Conservation (phyloP, 2,797 vertebrate genomes). For the Cetoscarus ocellatus region DNA sequence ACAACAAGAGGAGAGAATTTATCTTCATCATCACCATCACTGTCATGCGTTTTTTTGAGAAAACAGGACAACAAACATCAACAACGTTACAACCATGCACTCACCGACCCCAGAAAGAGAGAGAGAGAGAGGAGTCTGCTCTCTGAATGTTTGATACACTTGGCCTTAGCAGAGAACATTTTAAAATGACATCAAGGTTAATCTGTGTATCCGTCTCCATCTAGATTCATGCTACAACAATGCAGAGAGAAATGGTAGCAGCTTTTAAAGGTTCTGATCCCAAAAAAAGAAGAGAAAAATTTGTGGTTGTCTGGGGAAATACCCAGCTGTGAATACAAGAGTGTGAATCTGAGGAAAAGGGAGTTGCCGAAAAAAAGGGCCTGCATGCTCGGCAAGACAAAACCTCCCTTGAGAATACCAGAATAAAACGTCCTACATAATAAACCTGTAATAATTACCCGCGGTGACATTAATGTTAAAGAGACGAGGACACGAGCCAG, state of each 20-base stretch:
- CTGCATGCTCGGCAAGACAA: constrained; percentile 25
- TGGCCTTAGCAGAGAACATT: constrained; percentile 30
- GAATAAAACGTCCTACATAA: constrained; percentile 10
- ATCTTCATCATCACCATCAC: constrained; percentile 51
- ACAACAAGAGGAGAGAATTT: constrained; percentile 43
- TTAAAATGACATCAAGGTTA: constrained; percentile 61
- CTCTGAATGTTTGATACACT: constrained; percentile 24
- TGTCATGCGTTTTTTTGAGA: constrained; percentile 61
- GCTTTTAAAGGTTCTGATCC: constrained; percentile 31
- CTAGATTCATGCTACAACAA: constrained; percentile 64
- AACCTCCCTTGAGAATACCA: constrained; percentile 2
- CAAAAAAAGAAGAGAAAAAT: not conserved
- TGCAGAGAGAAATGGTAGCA: constrained; percentile 47
- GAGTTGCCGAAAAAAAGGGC: constrained; percentile 25
- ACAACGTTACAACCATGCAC: constrained; percentile 63
- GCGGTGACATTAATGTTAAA: constrained; percentile 30
- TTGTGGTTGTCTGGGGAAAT: constrained; percentile 22
- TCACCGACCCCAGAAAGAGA: constrained; percentile 36
- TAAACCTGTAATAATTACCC: constrained; percentile 39
- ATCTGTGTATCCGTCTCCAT: constrained; percentile 18
- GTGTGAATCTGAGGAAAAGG: constrained; percentile 17
- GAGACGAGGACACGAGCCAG: constrained; percentile 19
- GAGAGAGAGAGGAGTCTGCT: constrained; percentile 27
- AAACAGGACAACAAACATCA: constrained; percentile 40
- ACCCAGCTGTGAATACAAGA: constrained; percentile 24